These are phyloP conservation scores for Ecliptopera silaceata DNA, from an alignment of 2,888 invertebrate genomes.

Conservation along the genomic window DNA sequence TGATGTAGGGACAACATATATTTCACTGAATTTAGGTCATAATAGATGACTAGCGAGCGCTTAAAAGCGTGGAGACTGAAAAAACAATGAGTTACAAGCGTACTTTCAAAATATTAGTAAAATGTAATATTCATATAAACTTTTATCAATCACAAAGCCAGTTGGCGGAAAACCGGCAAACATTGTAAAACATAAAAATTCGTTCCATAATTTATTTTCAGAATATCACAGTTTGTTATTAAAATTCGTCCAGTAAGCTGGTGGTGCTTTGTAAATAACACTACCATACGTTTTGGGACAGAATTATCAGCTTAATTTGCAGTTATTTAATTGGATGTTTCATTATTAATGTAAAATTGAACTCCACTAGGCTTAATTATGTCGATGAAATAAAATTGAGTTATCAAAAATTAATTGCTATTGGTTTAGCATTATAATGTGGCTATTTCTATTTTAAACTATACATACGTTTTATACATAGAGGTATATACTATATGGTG, in stretches of 20 bases:
- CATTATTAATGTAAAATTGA: constrained; percentile 16
- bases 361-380: constrained; percentile 1
- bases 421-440: too few species aligned
- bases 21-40: not conserved
- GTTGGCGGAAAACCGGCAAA: not conserved
- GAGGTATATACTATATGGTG: too few species aligned
- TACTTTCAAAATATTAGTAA: not conserved
- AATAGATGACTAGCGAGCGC: too few species aligned
- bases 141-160: not conserved
- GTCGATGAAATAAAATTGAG: not conserved
- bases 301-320: constrained; percentile 16
- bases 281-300: constrained; percentile 10
- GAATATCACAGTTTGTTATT: constrained; percentile 2
- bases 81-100: not conserved
- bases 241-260: constrained; percentile 1
- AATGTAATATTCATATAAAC: not conserved
- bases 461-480: too few species aligned
- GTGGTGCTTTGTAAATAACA: constrained; percentile 7
- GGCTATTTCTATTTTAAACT: too few species aligned
- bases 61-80: not conserved
- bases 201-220: not conserved
- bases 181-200: not conserved
- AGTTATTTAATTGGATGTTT: constrained; percentile 14
- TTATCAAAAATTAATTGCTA: too few species aligned
- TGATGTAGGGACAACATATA: not conserved